Conservation (phyloP, 2,888 invertebrate species). For the Agriopis aurantiaria region DNA sequence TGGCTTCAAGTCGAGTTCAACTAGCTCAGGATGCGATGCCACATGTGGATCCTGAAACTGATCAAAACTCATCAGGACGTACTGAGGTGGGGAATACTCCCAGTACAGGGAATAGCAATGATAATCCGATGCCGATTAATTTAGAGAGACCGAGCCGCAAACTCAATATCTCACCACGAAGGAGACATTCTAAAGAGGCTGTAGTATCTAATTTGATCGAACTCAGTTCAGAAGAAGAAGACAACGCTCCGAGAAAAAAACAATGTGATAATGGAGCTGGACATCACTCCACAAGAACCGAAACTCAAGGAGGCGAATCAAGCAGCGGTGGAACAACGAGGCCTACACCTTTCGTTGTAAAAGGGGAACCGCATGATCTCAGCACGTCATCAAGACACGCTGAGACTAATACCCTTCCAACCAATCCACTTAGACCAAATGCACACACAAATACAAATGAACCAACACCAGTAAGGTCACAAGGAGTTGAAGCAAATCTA, state of each 20-base stretch:
- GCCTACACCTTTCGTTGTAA: conserved; percentile 59
- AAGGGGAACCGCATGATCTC: conserved; percentile 66
- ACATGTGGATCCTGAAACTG: conserved; percentile 11
- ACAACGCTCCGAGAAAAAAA: conserved; percentile 70
- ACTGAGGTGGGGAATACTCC: not conserved
- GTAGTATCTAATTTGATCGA: conserved; percentile 74
- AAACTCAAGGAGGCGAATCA: conserved; percentile 32
- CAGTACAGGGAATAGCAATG: not conserved
- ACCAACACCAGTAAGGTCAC: conserved; percentile 36
- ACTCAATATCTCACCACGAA: conserved; percentile 77
- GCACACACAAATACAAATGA: conserved; percentile 46
- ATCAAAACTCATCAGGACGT: conserved; percentile 9
- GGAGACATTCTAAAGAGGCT: conserved; percentile 75
- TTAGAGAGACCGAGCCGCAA: conserved; percentile 79
- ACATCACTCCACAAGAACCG: conserved; percentile 32
- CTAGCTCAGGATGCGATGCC: conserved; percentile 4
- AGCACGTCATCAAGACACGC: conserved; percentile 48
- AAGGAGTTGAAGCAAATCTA: conserved; percentile 15
- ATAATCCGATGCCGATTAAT: conserved; percentile 28
- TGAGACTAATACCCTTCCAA: conserved; percentile 44
- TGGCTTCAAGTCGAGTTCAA: conserved; percentile 41
- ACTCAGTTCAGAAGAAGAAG: conserved; percentile 83
- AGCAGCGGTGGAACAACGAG: conserved; percentile 40
- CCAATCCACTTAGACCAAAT: conserved; percentile 33
- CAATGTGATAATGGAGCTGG: conserved; percentile 61